Evolutionary conservation across 2,888 invertebrate species (phyloP), one percentile per base, ranked within the genome.

Genomic region (Lomographa bimaculata): DNA sequence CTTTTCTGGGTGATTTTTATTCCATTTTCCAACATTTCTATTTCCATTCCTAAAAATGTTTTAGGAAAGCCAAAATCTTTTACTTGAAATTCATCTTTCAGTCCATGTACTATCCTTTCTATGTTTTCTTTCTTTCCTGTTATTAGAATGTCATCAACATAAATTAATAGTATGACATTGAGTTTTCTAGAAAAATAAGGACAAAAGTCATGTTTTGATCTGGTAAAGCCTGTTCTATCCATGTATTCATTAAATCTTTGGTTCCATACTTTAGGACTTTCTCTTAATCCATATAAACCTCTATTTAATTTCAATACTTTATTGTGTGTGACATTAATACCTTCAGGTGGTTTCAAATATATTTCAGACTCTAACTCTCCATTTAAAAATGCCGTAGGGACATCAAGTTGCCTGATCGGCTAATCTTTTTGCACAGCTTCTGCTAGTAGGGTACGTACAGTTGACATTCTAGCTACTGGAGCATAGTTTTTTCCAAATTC

Each of bases 271-370:
- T 12, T 24, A 1, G 25, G 24, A 7, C 25, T 23, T 23, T 32
- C 32, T 14, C 9, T 43, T 46, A 41, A 26, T 26, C 34, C 20
- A 49, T 39, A 49, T 33, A 42, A 44, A 8, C 25, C 11, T 7
- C 20, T 19, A 2, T 30, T 30, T 20, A 20, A 11, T 12, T 21
- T 30, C 7, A 30, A 20, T n/a, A 30, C 14, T 14, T 30, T 30
- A 2, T 30, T 30, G 3, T 20, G 2, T 7, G 5, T 7, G 2
- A 12, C 11, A n/a, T 12, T 2, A 20, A 20, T 3, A 5, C 30
- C 30, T 30, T 30, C 20, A 1, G 30, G 30, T 30, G 20, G 20
- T 19, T 20, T 30, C 1, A 30, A 8, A 7, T 21, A 30, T 1
- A 30, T 8, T 12, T 30, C 30, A 2, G 20, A 20, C 6, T 30